Conservation (phyloP, 1,140 invertebrate species). For the Penaeus vannamei region DNA sequence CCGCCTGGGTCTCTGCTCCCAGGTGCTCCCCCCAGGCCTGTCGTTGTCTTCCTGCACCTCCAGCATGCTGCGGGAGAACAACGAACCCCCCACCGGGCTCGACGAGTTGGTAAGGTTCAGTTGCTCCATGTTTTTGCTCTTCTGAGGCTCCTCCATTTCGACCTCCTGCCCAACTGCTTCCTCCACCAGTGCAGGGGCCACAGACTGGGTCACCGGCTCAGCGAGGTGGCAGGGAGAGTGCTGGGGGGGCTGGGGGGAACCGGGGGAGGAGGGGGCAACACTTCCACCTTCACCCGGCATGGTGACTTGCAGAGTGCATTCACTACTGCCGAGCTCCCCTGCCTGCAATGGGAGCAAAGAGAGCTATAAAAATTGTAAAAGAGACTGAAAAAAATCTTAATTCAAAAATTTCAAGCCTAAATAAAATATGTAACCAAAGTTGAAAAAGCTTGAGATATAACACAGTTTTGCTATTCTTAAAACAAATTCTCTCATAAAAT, state of each 20-base stretch:
- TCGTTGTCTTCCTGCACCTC: slow-evolving; percentile 44
- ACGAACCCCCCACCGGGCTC: background rate
- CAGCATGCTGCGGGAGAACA: slow-evolving; percentile 38
- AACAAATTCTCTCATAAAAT: too few species aligned
- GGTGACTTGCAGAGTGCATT: slow-evolving; percentile 56
- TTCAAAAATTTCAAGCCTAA: too few species aligned
- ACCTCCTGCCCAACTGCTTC: slow-evolving; percentile 49
- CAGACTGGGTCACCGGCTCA: slow-evolving; percentile 62
- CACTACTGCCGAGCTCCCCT: slow-evolving; percentile 43
- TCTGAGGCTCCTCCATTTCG: slow-evolving; percentile 59
- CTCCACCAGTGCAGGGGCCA: slow-evolving; percentile 61
- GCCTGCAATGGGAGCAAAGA: slow-evolving; percentile 15
- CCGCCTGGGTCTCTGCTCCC: slow-evolving; percentile 49
- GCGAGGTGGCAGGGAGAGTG: slow-evolving; percentile 42
- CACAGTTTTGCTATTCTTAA: too few species aligned
- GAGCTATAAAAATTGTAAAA: background rate
- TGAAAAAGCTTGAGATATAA: too few species aligned
- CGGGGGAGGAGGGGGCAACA: slow-evolving; percentile 56
- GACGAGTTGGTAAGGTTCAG: slow-evolving; percentile 38
- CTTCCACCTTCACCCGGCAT: slow-evolving; percentile 57
- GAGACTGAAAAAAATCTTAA: too few species aligned
- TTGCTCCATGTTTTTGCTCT: slow-evolving; percentile 62
- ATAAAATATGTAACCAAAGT: too few species aligned
- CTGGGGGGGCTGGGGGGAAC: slow-evolving; percentile 43
- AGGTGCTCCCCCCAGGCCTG: slow-evolving; percentile 18